Evolutionary conservation across 2,113 vertebrate genomes (phyloP), one percentile per base, ranked within the genome.

Genomic region (Tympanuchus pallidicinctus): DNA sequence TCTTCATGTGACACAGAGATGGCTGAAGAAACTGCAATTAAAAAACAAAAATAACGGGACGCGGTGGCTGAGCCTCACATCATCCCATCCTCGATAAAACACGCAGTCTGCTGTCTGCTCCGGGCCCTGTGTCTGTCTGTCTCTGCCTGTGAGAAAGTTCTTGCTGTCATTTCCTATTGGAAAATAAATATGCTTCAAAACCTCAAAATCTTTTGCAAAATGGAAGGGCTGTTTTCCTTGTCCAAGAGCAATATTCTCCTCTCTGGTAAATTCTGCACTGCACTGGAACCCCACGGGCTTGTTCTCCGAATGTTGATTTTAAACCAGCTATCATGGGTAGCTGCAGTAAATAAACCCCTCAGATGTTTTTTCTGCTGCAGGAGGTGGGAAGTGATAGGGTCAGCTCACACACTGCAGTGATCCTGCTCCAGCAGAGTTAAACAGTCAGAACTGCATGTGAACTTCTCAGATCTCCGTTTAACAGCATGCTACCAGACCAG

Each of bases 171-270:
- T 89, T 91, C 82, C 67, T 88, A 77, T 89, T 0, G 0, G 88
- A 95, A 94, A 94, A 96, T 70, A 96, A 95, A 96, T 95, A 95
- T 40, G 89, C 90, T 94, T 82, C 63, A 89, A 94, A 86, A 67
- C 43, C 54, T 85, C 84, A 38, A 50, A 63, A 88, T 54, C 85
- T 89, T 92, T 89, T 82, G 63, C 85, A 88, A 88, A 95, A 92
- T 72, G 86, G 75, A 91, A 66, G 1, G 20, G 75, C 59, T 94
- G 54, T 88, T 95, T 95, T 94, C 75, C 75, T 42, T 63, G 75
- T 94, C 90, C 93, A 96, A 96, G 89, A 95, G 93, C 92, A 97
- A 93, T 73, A 95, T 32, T 67, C 47, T 82, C 36, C 69, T 40
- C 78, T 79, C 90, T 56, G 74, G 43, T 77, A 73, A 92, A 92